Base-by-base conservation (phyloP, 2,888 invertebrate genomes). In the Hypsopygia costalis region DNA sequence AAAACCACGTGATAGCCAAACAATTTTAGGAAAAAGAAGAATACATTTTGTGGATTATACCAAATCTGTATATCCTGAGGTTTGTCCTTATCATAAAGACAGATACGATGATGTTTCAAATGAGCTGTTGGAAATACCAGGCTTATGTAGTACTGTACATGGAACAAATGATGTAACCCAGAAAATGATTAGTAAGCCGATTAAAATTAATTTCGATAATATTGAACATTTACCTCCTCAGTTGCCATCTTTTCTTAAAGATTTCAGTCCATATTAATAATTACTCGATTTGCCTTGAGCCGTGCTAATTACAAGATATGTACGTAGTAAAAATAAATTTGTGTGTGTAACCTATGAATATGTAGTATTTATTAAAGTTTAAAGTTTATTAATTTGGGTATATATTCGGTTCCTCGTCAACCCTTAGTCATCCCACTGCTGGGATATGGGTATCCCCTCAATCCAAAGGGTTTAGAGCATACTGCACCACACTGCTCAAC, bases 191-290 rank as follows among this genome's bases (percentile, higher is more conserved):
- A 31, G 10, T 9, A 16, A 16, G 2, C 16, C 16, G 4, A 3
- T 16, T 16, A 16, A 16, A 16, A 16, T 4, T 3, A 16, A 16
- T 16, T 16, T 16, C 16, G 65, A 78, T 52, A 69, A 75, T 6
- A 53, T 81, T 25, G 55, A 62, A 11, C 67, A 47, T 47, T 50
- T 82, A 34, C 77, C 78, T 1, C 80, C 70, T 0, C 83, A 82
- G 44, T 52, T 83, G 16, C 83, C 83, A 5, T 39, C 51, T 6
- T 82, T 82, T 55, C 56, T 81, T 21, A 52, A 45, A 46, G 50
- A 66, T 44, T 42, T 63, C 8, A 49, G 11, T 31, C 11, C n/a
- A n/a, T n/a, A n/a, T n/a, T n/a, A n/a, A n/a, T n/a, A n/a, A n/a
- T n/a, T n/a, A n/a, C n/a, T n/a, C n/a, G n/a, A n/a, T n/a, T n/a